These are phyloP conservation scores for Cettia cetti DNA, from an alignment of 2,113 vertebrate genomes.

Conservation along the genomic window DNA sequence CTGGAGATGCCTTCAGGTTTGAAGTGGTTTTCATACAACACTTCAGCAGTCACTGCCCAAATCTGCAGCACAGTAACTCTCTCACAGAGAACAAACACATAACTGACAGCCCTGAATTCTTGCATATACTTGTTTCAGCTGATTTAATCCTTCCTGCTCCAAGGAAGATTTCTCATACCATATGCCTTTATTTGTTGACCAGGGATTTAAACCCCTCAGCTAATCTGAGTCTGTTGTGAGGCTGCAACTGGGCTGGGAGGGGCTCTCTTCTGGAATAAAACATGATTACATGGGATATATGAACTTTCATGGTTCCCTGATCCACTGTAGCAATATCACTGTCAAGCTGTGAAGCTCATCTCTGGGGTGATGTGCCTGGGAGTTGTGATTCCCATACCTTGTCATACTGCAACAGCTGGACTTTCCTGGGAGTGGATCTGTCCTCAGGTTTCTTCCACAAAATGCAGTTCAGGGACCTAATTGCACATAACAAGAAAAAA, in stretches of 20 bases:
- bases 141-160: background rate
- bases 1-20: background rate
- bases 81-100: background rate
- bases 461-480: background rate
- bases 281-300: background rate
- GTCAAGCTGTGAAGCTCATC: background rate
- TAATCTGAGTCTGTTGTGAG: background rate
- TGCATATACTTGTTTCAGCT: background rate
- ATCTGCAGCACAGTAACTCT: background rate
- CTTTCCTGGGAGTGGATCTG: background rate
- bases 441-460: background rate
- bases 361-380: background rate
- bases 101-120: background rate
- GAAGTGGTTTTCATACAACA: background rate
- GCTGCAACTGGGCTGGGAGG: background rate
- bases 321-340: background rate
- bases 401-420: background rate
- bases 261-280: background rate
- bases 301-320: background rate
- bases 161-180: conserved; percentile 23
- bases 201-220: background rate
- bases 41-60: background rate
- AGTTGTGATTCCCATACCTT: background rate
- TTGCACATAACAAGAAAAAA: background rate
- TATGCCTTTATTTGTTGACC: conserved; percentile 19